A percentile compares a stretch with the other conserved stretches of the same genome.
Conservation (phyloP, 2,888 invertebrate species). For the Acleris emargana region DNA sequence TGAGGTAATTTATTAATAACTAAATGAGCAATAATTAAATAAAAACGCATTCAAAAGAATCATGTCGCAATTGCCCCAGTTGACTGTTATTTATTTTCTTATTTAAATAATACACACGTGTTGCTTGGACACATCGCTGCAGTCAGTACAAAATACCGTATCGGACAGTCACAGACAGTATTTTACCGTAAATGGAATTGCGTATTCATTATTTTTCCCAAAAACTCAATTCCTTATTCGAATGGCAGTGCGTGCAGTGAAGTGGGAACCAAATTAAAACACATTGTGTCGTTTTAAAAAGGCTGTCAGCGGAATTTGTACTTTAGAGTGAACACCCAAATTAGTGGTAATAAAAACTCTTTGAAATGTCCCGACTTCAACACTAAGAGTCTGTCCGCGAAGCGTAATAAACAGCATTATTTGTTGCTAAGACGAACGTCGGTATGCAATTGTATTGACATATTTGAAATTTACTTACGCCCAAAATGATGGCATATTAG, state of each 20-base stretch:
- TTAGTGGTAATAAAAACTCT: conserved; percentile 63
- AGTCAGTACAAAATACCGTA: not conserved
- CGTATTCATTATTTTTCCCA: conserved; percentile 1
- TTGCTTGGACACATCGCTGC: not conserved
- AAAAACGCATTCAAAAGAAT: too few relatives aligned
- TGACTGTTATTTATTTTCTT: too few relatives aligned
- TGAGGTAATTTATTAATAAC: too few relatives aligned
- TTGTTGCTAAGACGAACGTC: conserved; percentile 24
- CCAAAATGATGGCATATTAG: not conserved
- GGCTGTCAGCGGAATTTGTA: conserved; percentile 54
- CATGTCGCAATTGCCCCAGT: too few relatives aligned
- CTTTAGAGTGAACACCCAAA: conserved; percentile 53
- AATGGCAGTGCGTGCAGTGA: conserved; percentile 9
- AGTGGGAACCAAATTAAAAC: conserved; percentile 47
- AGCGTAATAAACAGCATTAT: conserved; percentile 24
- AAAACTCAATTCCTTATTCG: conserved; percentile 25
- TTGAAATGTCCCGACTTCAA: conserved; percentile 58
- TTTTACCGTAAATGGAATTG: not conserved
- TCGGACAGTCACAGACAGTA: not conserved
- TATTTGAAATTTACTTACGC: conserved; percentile 11
- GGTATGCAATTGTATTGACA: conserved; percentile 14
- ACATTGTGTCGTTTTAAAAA: conserved; percentile 61
- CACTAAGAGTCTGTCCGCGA: conserved; percentile 47
- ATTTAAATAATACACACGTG: not conserved
- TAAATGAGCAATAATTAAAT: too few relatives aligned